phyloP scores from a whole-genome alignment of 30 jellyfish, hydroid and myxozoan genomes.

The Catostylus mosaicus region DNA sequence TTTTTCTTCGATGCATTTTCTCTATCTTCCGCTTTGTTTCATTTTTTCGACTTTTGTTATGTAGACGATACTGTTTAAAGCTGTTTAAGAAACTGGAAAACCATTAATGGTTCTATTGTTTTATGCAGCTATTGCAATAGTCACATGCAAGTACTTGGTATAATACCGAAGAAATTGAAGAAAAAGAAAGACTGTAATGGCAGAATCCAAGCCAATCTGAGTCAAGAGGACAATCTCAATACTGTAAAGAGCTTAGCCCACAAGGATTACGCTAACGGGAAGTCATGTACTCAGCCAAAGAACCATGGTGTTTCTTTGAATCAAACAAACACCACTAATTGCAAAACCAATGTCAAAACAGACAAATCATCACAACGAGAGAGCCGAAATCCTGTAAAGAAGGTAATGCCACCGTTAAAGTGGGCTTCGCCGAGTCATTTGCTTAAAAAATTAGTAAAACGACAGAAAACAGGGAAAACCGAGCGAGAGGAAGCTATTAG shows the following conservation, averaged over 20 bases:
- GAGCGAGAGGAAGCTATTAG: neutral
- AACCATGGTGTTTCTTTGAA: neutral
- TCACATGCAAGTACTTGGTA: slow-evolving; percentile 92
- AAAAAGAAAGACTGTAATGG: slow-evolving; percentile 40
- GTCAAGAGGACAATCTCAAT: neutral
- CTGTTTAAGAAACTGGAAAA: too few relatives aligned
- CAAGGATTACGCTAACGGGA: neutral
- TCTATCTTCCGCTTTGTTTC: too few relatives aligned
- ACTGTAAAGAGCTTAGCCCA: neutral
- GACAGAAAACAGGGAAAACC: slow-evolving; percentile 11
- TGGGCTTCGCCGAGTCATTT: slow-evolving; percentile 41
- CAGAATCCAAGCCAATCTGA: neutral
- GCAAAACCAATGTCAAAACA: neutral
- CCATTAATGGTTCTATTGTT: neutral
- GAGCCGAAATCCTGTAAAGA: neutral
- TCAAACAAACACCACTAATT: neutral
- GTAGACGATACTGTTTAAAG: too few relatives aligned
- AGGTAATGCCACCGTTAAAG: slow-evolving; percentile 65
- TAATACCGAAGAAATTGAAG: slow-evolving; percentile 77
- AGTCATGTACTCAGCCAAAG: slow-evolving; percentile 2
- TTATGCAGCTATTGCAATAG: slow-evolving; percentile 80
- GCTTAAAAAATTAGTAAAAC: slow-evolving; percentile 34
- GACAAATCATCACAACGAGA: slow-evolving; percentile 3
- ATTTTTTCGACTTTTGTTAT: too few relatives aligned
- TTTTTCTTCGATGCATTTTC: too few relatives aligned